These are phyloP conservation scores for Rhinella marina DNA, from an alignment of 2,797 vertebrate genomes.

Conservation along the genomic window DNA sequence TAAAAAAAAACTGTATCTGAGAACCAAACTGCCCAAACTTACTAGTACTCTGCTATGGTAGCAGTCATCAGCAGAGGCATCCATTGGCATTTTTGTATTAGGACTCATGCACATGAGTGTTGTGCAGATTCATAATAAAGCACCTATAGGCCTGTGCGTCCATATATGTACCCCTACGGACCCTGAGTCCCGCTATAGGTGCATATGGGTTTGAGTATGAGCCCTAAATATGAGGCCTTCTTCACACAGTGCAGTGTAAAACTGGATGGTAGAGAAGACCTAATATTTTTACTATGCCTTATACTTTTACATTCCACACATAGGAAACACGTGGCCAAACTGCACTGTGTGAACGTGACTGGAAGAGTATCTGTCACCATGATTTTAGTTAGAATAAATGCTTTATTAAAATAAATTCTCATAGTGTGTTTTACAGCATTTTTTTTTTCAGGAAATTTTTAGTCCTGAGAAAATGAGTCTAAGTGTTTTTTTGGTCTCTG, in stretches of 20 bases:
- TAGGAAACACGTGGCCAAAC: background rate
- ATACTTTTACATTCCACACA: too few species aligned
- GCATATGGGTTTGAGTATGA: background rate
- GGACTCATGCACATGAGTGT: too few species aligned
- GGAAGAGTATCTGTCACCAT: background rate
- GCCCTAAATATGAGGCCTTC: too few species aligned
- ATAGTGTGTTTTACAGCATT: background rate
- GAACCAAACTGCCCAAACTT: background rate
- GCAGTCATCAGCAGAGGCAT: background rate
- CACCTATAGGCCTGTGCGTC: background rate
- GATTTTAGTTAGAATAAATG: background rate
- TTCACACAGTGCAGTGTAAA: background rate
- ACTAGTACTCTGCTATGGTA: background rate
- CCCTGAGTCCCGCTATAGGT: background rate
- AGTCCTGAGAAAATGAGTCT: background rate
- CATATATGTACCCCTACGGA: background rate
- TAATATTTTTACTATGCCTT: too few species aligned
- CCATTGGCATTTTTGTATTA: too few species aligned
- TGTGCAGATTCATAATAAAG: background rate
- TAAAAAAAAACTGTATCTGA: background rate
- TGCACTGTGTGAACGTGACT: background rate
- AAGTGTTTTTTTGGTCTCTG: background rate
- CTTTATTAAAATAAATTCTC: too few species aligned
- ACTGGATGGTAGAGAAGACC: too few species aligned
- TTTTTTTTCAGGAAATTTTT: background rate